Conservation (phyloP, 1,140 invertebrate species). For the Ephestia elutella region DNA sequence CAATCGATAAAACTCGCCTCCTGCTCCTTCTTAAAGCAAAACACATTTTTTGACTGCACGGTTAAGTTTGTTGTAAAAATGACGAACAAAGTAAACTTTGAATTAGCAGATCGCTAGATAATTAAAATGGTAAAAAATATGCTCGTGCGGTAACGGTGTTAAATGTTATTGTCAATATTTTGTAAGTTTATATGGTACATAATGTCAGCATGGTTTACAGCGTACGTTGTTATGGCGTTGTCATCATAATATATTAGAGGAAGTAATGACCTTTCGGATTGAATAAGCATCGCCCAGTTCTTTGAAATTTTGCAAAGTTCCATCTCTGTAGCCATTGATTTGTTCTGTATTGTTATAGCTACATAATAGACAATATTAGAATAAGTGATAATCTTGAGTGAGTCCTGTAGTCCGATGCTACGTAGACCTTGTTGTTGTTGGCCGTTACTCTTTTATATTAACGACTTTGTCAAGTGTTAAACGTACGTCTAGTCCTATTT, state of each 20-base stretch:
- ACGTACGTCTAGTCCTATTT: too few species aligned
- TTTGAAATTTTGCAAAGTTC: too few species aligned
- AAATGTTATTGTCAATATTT: neutral
- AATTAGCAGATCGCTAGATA: neutral
- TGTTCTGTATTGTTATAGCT: too few species aligned
- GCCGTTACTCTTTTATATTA: too few species aligned
- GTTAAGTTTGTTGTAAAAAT: neutral
- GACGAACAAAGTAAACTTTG: neutral
- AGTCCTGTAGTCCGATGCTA: too few species aligned
- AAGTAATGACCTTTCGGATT: too few species aligned
- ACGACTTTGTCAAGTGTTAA: too few species aligned
- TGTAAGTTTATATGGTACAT: neutral
- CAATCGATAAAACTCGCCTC: neutral
- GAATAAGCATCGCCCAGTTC: too few species aligned
- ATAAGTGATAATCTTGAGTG: too few species aligned
- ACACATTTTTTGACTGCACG: neutral
- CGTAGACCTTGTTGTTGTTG: too few species aligned
- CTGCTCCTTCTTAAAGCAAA: neutral
- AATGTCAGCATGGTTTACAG: neutral
- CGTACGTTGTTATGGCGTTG: neutral
- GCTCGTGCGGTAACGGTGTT: neutral
- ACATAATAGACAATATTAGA: too few species aligned
- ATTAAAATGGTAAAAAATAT: slow-evolving; percentile 3
- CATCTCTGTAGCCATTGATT: too few species aligned
- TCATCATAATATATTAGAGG: neutral